Conservation (phyloP, 2,888 invertebrate species). For the Acrobasis repandana region DNA sequence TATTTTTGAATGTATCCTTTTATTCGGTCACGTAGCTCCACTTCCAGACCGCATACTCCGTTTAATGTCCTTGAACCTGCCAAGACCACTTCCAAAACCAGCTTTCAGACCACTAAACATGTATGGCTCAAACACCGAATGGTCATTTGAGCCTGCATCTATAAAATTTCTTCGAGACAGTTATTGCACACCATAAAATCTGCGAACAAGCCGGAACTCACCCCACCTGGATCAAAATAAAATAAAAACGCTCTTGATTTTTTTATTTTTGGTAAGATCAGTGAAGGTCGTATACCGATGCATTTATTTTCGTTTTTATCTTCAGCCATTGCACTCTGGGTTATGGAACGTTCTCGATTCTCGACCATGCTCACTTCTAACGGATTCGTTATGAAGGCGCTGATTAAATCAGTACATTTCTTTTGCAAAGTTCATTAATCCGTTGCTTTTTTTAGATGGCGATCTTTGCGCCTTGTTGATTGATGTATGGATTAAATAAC, state of each 20-base stretch:
- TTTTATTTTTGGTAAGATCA: conserved; percentile 11
- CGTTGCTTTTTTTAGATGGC: conserved; percentile 1
- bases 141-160: conserved; percentile 13
- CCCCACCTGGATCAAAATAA: conserved; percentile 26
- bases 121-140: conserved; percentile 4
- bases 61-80: conserved; percentile 17
- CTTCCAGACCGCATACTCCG: conserved; percentile 6
- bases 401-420: conserved; percentile 15
- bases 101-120: conserved; percentile 10
- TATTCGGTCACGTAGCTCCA: not conserved
- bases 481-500: conserved; percentile 11
- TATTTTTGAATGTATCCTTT: not conserved
- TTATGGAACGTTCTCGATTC: conserved; percentile 1
- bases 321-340: conserved; percentile 18
- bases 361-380: conserved; percentile 11
- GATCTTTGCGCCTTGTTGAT: conserved; percentile 1
- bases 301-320: conserved; percentile 21
- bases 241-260: conserved; percentile 18
- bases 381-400: conserved; percentile 15
- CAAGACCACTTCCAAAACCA: conserved; percentile 1
- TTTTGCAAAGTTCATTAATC: conserved; percentile 19
- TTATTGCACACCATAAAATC: conserved; percentile 20
- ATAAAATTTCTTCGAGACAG: conserved; percentile 22
- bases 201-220: conserved; percentile 24
- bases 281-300: conserved; percentile 21